Evolutionary conservation across 2,113 vertebrate species (phyloP), one percentile per base, ranked within the genome.

Genomic region (Thunnus thynnus): DNA sequence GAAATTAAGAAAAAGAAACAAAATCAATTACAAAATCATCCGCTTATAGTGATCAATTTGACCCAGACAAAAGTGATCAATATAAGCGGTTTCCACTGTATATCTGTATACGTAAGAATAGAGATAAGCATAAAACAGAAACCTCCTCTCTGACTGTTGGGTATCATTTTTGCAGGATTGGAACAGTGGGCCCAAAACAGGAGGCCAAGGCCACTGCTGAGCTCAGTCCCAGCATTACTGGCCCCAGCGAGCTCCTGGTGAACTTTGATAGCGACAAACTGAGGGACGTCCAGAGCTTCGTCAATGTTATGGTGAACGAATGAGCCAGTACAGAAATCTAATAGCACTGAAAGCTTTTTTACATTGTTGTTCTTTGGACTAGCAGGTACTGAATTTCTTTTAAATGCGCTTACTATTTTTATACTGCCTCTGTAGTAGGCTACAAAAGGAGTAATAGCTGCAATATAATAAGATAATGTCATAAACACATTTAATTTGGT

Each of bases 231-330:
- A 88, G 4, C 12, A 83, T 76, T 0, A 3, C 76, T 0, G 97
- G 97, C 54, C 86, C 89, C 7, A 91, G 66, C 27, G 95, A 96
- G 82, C 93, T 99, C 71, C 82, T 97, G 91, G 97, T 97, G 76
- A 95, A 97, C 89, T 98, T 99, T 11, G 92, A 97, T 71, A 97
- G 97, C 0, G 83, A 96, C 90, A 95, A 91, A 87, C 91, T 99
- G 76, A 93, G 65, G 1, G 95, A 96, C 1, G 95, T 99, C 82
- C 97, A 96, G 88, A 94, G 94, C 48, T 92, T 46, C 72, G 75
- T 76, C 55, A 70, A 41, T n/a, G 56, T 94, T 62, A 76, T 66
- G 3, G 90, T 93, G 18, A 82, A 85, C 18, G 71, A 82, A 78
- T 86, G 55, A 74, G 14, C 16, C 47, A 13, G 18, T 5, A 4